Conservation (phyloP, 1,140 invertebrate species). For the Trichoplusia ni region DNA sequence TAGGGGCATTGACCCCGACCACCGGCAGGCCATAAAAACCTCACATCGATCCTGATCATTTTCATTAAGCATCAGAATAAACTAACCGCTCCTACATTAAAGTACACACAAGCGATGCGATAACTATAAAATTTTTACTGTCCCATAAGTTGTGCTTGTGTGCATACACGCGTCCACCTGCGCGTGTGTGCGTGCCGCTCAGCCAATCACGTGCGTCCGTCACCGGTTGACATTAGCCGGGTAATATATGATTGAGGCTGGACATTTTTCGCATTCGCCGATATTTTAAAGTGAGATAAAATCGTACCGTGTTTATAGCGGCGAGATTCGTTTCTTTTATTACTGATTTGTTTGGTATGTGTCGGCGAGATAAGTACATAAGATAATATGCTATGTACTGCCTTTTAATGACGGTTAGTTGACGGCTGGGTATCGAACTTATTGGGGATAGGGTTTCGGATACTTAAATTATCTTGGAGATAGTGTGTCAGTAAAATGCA, state of each 20-base stretch:
- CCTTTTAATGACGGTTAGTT: conserved; percentile 10
- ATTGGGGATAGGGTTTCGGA: neutral
- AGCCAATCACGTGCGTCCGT: conserved; percentile 54
- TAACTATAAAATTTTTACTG: conserved; percentile 60
- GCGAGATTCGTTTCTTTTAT: conserved; percentile 27
- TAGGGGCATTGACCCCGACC: neutral
- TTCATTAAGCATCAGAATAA: conserved; percentile 25
- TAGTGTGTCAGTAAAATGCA: neutral
- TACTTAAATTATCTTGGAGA: neutral
- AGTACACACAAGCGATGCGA: conserved; percentile 5
- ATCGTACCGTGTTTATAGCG: conserved; percentile 59
- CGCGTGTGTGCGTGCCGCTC: conserved; percentile 12
- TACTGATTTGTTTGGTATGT: conserved; percentile 27
- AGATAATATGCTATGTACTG: conserved; percentile 20
- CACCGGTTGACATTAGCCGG: conserved; percentile 52
- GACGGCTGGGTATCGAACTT: conserved; percentile 8
- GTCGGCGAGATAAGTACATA: conserved; percentile 8
- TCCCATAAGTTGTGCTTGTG: conserved; percentile 53
- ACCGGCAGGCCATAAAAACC: conserved; percentile 2
- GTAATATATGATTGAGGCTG: conserved; percentile 67
- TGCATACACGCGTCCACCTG: conserved; percentile 5
- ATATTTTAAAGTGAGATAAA: conserved; percentile 61
- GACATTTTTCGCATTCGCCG: conserved; percentile 55
- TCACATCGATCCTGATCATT: conserved; percentile 20
- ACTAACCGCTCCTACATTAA: conserved; percentile 21